Percentiles rank a stretch among this genome's conserved stretches.
phyloP scores from a whole-genome alignment of 2,797 vertebrate genomes.

The Tokudaia tokunoshimensis region DNA sequence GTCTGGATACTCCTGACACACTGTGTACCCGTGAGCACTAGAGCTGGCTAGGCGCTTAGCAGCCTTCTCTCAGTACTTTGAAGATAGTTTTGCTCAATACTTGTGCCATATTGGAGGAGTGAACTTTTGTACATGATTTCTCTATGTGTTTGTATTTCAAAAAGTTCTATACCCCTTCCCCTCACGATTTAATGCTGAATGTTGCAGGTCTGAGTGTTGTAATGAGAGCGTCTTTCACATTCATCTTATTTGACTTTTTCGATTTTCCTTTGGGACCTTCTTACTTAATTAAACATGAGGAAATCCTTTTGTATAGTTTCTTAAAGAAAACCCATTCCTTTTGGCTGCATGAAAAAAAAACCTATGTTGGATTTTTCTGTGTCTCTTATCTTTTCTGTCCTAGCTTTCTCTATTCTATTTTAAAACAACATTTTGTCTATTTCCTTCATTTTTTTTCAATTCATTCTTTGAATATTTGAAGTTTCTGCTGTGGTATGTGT shows the following conservation, averaged over 20 bases:
- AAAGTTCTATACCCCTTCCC: neutral
- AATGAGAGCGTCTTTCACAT: neutral
- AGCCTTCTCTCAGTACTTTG: neutral
- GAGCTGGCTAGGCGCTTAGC: neutral
- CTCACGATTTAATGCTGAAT: neutral
- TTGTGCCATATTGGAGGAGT: neutral
- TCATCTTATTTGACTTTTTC: neutral
- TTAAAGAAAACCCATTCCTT: neutral
- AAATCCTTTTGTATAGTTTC: neutral
- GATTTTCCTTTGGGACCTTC: conserved; percentile 10
- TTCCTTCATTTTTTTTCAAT: neutral
- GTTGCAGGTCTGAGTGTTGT: neutral
- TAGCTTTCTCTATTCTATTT: neutral
- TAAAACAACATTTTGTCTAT: neutral
- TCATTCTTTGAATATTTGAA: conserved; percentile 49
- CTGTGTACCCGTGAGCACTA: neutral
- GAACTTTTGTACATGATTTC: conserved; percentile 21
- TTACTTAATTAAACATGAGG: conserved; percentile 30
- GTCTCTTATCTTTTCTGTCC: neutral
- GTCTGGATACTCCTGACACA: neutral
- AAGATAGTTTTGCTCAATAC: neutral
- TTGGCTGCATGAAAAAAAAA: neutral
- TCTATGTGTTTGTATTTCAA: conserved; percentile 1
- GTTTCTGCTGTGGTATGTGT: neutral
- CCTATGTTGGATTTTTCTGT: neutral